Conservation (phyloP, 2,888 invertebrate species). For the Plusia festucae region DNA sequence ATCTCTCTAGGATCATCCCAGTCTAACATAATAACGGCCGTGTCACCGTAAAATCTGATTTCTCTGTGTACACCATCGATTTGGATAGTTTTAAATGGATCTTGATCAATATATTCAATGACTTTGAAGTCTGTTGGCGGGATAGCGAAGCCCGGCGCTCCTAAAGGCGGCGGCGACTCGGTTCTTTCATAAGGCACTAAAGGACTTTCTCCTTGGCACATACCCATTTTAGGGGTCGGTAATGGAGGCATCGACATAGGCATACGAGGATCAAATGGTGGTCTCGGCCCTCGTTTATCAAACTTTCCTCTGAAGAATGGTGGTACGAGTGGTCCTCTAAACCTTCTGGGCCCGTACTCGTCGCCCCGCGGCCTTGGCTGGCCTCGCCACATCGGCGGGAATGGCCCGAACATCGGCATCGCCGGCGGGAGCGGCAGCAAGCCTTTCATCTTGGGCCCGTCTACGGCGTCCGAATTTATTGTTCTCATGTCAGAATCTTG, state of each 20-base stretch:
- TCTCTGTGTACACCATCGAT: constrained; percentile 95
- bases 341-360: constrained; percentile 76
- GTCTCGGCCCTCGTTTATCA: constrained; percentile 72
- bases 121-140: constrained; percentile 80
- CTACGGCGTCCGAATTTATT: constrained; percentile 66
- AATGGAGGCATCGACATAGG: constrained; percentile 70
- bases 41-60: constrained; percentile 95
- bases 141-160: constrained; percentile 75
- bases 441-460: constrained; percentile 56
- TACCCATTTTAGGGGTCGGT: constrained; percentile 79
- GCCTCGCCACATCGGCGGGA: constrained; percentile 76
- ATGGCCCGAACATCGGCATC: constrained; percentile 73
- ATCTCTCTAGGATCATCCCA: constrained; percentile 96
- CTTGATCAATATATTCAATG: constrained; percentile 86
- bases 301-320: constrained; percentile 78
- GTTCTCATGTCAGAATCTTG: constrained; percentile 84
- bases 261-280: constrained; percentile 73
- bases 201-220: constrained; percentile 78
- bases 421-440: constrained; percentile 74
- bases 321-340: constrained; percentile 71
- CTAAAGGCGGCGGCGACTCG: constrained; percentile 78
- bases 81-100: constrained; percentile 94
- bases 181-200: constrained; percentile 76
- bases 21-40: constrained; percentile 95
- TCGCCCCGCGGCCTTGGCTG: constrained; percentile 75